Base-by-base conservation (phyloP, 2,113 vertebrate genomes). In the Macquaria ambigua region DNA sequence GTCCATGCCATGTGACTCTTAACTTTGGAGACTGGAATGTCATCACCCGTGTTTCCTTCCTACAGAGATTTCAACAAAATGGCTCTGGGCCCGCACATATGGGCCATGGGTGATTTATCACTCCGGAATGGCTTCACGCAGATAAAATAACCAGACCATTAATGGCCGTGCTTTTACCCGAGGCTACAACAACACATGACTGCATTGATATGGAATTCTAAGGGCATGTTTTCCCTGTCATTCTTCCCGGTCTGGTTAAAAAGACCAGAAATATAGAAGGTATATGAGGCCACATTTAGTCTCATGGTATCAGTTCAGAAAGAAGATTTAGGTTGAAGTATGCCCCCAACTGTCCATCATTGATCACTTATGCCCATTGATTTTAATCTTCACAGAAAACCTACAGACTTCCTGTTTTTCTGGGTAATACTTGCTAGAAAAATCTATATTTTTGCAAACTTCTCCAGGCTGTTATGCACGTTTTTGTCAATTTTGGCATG, bases 141-240 rank as follows among this genome's bases (percentile, higher is more conserved):
- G 93, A 94, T 94, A 92, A 93, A 94, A 93, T 92, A 94, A 93
- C 91, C 93, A 90, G 91, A 86, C 90, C 90, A 83, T 93, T 93
- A 94, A 89, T 91, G 90, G 92, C 83, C 63, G 23, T 76, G 91
- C 91, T 92, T 94, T 92, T 89, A 89, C 71, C 85, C 84, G 80
- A 87, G 88, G 85, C 92, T 92, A 81, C 90, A 87, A 89, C 91
- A 94, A 94, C 91, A 91, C 89, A 93, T 94, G 90, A 94, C 86
- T 79, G 85, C 87, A 93, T 82, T 64, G 41, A 89, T 82, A 52
- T 83, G 92, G 94, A 95, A 95, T 94, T 93, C 77, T 50, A 83
- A 77, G 82, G 80, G 82, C 85, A 90, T 77, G 82, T 87, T 85
- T 86, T 69, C 68, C 77, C 62, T 82, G 75, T 81, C 39, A 69